Evolutionary conservation across 2,113 vertebrate species (phyloP), one percentile per base, ranked within the genome.

Genomic region (Neotoma lepida): DNA sequence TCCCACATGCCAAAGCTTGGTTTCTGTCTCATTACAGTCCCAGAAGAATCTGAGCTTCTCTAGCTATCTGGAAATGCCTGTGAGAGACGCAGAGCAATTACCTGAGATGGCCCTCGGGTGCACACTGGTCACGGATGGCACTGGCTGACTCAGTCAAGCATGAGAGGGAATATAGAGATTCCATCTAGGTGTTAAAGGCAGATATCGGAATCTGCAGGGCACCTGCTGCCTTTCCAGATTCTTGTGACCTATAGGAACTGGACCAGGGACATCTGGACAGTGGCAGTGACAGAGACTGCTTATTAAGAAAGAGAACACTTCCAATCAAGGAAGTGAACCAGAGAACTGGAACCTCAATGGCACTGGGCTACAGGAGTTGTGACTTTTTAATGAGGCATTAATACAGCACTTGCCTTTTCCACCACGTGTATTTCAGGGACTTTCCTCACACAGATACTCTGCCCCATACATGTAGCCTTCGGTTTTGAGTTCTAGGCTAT

Each of bases 11-110:
- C 54, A 41, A 92, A 33, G 64, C 33, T 71, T 88, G 58, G 5
- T 70, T 96, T 90, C 44, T 78, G 41, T 80, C 14, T 44, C n/a
- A 49, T n/a, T 77, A 22, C 61, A 66, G 39, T 63, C 58, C 56
- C 70, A 82, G 44, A 24, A 94, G 78, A 92, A 44, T 70, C 51
- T 51, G 66, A 44, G 66, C 22, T 91, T 95, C 66, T 71, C 63
- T 8, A 33, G 90, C 5, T 86, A n/a, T 28, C 51, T 74, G 49
- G 64, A 85, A 93, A 92, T 61, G 13, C 80, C 44, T 24, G 30
- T 84, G 86, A 94, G 76, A 77, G 80, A 58, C 41, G 71, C 63
- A 68, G 30, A 74, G 28, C 22, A 68, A 93, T 33, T 86, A 85
- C 80, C 81, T 51, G 73, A 76, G n/a, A 88, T 61, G 64, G 49